Evolutionary conservation across 2,797 vertebrate genomes (phyloP), one percentile per base, ranked within the genome.

Genomic region (Squalus acanthias): DNA sequence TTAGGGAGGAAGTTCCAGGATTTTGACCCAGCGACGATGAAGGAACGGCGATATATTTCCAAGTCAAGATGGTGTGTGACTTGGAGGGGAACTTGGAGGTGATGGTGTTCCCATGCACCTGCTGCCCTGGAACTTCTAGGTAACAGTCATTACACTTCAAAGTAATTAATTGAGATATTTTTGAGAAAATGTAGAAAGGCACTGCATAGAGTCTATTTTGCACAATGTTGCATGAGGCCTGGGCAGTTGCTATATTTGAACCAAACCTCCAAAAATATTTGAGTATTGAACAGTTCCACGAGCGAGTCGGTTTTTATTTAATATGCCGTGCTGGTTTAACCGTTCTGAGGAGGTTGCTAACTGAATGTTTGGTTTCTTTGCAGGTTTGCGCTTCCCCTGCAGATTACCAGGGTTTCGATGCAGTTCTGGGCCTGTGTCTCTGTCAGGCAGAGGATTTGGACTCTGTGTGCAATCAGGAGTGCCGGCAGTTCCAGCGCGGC

Each of bases 361-460:
- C 50, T 9, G 65, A 39, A 46, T 46, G 39, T 69, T 46, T 46
- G 24, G 70, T 76, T 76, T 8, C 7, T 76, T 9, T 10, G 1
- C 97, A 99, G 99, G 99, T 99, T 39, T 99, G 99, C 96, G 96
- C 96, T 3, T 96, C 93, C 26, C 98, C 98, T 29, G 97, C 97
- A 50, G 98, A 98, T 74, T 98, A 98, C 91, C 97, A 7, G 53
- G 98, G 98, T 76, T 99, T 98, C 0, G 98, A 99, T 96, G 97
- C 97, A 95, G 97, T 97, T 67, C 98, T 99, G 0, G 99, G 99
- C 0, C 98, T 99, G 96, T 99, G 99, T 96, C 82, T 98, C 95
- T 99, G 99, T 96, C 98, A 95, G 96, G 96, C 97, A 22, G 97
- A 97, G 24, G 96, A 97, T 33, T 97, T 97, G 93, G 97, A 98